These are phyloP conservation scores for Amblyteles armatorius DNA, from an alignment of 2,888 invertebrate species.

Conservation along the genomic window DNA sequence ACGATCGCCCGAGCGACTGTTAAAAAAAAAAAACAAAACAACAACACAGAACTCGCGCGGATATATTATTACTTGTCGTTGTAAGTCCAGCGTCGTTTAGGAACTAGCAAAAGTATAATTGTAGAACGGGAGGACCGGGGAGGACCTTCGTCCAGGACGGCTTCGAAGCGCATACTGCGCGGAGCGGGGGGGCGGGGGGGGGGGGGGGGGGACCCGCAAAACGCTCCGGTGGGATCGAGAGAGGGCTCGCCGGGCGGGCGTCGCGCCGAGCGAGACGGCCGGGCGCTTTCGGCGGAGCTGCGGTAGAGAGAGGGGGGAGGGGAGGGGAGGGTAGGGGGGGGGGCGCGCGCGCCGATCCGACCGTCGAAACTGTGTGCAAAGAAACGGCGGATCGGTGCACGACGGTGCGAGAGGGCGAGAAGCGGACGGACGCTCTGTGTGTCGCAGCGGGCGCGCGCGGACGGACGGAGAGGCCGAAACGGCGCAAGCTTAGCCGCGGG, in stretches of 20 bases:
- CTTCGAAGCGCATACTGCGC: conserved; percentile 84
- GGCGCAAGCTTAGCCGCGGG: conserved; percentile 80
- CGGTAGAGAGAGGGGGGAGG: not conserved
- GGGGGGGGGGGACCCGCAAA: conserved; percentile 61
- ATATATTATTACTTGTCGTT: too few relatives aligned
- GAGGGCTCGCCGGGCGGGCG: not conserved
- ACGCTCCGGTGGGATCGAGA: conserved; percentile 39
- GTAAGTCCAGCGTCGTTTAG: not conserved
- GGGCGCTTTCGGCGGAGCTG: not conserved
- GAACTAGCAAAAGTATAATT: not conserved
- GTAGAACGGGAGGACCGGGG: conserved; percentile 63
- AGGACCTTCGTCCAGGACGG: conserved; percentile 85
- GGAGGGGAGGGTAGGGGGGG: too few relatives aligned
- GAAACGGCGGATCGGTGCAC: conserved; percentile 47
- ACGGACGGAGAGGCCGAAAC: conserved; percentile 70
- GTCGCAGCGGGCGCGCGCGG: not conserved
- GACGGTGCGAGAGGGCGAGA: conserved; percentile 23
- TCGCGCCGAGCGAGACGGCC: not conserved
- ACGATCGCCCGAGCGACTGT: too few relatives aligned
- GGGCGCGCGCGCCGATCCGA: not conserved
- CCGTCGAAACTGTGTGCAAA: conserved; percentile 58
- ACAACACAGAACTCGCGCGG: too few relatives aligned
- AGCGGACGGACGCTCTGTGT: conserved; percentile 3
- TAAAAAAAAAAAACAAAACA: too few relatives aligned
- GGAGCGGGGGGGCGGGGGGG: conserved; percentile 66